Evolutionary conservation across 1,140 invertebrate genomes (phyloP).

Genomic region (Zaprionus lachaisei): DNA sequence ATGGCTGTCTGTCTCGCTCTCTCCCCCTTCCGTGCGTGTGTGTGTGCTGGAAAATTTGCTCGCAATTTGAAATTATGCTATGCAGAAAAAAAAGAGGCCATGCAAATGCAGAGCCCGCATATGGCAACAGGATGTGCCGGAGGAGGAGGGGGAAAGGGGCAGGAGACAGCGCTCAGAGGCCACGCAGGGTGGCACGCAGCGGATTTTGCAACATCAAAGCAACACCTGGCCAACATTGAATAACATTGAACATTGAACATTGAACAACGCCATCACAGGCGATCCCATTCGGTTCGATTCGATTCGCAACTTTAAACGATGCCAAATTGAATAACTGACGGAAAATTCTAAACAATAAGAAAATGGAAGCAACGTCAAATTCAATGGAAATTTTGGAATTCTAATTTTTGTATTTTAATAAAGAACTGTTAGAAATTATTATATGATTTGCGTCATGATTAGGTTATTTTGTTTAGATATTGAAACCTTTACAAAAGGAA

Average conservation of each 20-base stretch:
- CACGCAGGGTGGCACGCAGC: conserved; percentile 20
- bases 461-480: too few species aligned
- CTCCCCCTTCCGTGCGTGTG: conserved; percentile 34
- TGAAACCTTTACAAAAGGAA: too few species aligned
- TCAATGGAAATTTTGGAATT: neutral
- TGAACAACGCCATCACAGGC: conserved; percentile 10
- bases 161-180: neutral
- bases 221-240: conserved; percentile 45
- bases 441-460: neutral
- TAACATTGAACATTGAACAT: conserved; percentile 24
- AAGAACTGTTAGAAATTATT: neutral
- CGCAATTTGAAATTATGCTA: conserved; percentile 76
- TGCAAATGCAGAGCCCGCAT: conserved; percentile 69
- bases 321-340: conserved; percentile 33
- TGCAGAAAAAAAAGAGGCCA: conserved; percentile 66
- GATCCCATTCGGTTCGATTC: conserved; percentile 20
- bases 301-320: conserved; percentile 22
- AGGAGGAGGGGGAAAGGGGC: neutral
- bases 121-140: conserved; percentile 55
- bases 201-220: conserved; percentile 54
- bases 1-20: conserved; percentile 19
- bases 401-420: neutral
- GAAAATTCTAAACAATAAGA: conserved; percentile 2
- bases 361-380: neutral
- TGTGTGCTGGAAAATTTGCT: conserved; percentile 72